A percentile compares a stretch with the other conserved stretches of the same genome.
These are phyloP conservation scores for Progne subis DNA, from an alignment of 2,113 vertebrate genomes.

Conservation along the genomic window DNA sequence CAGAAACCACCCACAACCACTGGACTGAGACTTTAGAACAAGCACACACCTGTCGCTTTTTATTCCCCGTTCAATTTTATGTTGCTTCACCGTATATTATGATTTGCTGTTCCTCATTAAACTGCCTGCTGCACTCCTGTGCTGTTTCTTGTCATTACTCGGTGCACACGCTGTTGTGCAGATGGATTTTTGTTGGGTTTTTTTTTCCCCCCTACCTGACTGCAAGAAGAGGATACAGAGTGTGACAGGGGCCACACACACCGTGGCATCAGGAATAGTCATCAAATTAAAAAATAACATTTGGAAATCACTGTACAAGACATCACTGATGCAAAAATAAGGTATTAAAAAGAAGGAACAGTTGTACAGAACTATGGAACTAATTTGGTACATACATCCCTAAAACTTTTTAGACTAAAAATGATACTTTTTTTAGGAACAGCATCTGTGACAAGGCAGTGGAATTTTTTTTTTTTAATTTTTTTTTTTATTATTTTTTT, in stretches of 20 bases:
- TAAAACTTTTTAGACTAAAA: background rate
- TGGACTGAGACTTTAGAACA: background rate
- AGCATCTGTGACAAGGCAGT: background rate
- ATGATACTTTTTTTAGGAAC: background rate
- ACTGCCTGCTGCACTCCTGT: background rate
- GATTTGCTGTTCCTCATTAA: background rate
- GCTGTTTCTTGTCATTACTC: background rate
- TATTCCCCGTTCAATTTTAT: background rate
- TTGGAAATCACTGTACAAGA: background rate
- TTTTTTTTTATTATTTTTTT: too few relatives aligned
- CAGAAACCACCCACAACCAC: background rate
- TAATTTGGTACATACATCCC: background rate
- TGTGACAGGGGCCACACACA: background rate
- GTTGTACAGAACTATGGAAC: background rate
- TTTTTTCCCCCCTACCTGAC: background rate
- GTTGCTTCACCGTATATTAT: background rate
- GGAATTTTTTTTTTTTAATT: background rate
- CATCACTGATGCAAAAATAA: background rate
- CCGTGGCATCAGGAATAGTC: background rate
- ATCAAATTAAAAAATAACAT: background rate
- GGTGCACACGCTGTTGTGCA: background rate
- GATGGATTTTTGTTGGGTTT: background rate
- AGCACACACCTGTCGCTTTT: rapidly evolving
- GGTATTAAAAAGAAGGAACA: background rate
- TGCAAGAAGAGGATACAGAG: background rate